Evolutionary conservation across 1,140 invertebrate genomes (phyloP).

Genomic region (Zaprionus taronus): DNA sequence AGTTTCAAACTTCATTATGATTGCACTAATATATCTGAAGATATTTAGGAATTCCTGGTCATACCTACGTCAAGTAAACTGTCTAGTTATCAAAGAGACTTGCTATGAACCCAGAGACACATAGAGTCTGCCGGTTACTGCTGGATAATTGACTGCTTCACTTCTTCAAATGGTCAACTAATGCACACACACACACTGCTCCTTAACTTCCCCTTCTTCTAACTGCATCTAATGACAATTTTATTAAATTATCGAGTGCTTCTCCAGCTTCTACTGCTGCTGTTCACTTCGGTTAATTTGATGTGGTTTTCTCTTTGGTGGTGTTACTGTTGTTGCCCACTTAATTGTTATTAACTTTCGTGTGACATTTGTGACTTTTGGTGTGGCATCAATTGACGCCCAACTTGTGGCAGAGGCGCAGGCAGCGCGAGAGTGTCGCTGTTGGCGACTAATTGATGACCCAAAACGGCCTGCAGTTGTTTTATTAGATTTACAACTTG

Average conservation of each 20-base stretch:
- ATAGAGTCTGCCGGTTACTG: not conserved
- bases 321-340: slow-evolving; percentile 38
- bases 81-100: not conserved
- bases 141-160: not conserved
- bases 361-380: slow-evolving; percentile 79
- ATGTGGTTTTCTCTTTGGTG: slow-evolving; percentile 44
- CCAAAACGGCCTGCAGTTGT: slow-evolving; percentile 59
- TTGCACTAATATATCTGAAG: not conserved
- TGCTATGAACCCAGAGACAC: not conserved
- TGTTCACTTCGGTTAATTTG: slow-evolving; percentile 38
- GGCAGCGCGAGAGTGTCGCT: not conserved
- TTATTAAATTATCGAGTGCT: slow-evolving; percentile 63
- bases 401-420: not conserved
- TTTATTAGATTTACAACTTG: slow-evolving; percentile 71
- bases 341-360: slow-evolving; percentile 81
- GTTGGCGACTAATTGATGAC: slow-evolving; percentile 68
- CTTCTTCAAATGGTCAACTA: not conserved
- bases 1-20: not conserved
- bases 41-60: not conserved
- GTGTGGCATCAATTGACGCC: slow-evolving; percentile 69
- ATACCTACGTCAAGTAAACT: too few species aligned
- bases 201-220: not conserved
- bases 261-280: not conserved
- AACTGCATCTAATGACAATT: slow-evolving; percentile 47
- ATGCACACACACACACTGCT: not conserved